Evolutionary conservation across 1,140 invertebrate species (phyloP), one percentile per base, ranked within the genome.

Genomic region (Drosophila neocordata): DNA sequence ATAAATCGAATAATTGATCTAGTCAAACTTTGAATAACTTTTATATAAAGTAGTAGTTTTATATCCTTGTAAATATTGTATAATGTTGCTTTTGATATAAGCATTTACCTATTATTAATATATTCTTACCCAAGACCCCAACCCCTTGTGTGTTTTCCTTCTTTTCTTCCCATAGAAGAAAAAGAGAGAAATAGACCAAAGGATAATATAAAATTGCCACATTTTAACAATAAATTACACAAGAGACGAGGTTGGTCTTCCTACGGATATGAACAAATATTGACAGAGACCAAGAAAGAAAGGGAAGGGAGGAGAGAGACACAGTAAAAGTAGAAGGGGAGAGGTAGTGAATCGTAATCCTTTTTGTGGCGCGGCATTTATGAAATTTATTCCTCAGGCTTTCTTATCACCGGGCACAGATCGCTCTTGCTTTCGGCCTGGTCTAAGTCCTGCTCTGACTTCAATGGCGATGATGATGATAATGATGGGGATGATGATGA

Each of bases 201-300:
- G 24, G 24, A 31, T 34, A 52, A 75, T 79, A 85, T 71, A 73
- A 66, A 87, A 67, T 72, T 65, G 74, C 64, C 64, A 85, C 77
- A 70, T 78, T 85, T 85, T 75, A 78, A 87, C 65, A 80, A 87
- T 85, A 85, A 87, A 78, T 81, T 72, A 69, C 70, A 58, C 52
- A 13, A 12, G 12, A 31, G 35, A 11, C 27, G 27, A 13, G n/a
- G 15, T 12, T 20, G 24, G 35, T 61, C 69, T 37, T 64, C 56
- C 48, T 71, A 73, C 65, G 69, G 24, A 77, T 64, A 66, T 72
- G 69, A 12, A 73, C 71, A 83, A 83, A 83, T 84, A 79, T 84
- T 77, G 69, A 59, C 69, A 67, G 58, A 67, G 58, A 24, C 22
- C 22, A 24, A 65, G 38, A 66, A 52, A 58, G 27, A 48, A 2